These are phyloP conservation scores for Alloscopus bannaensis DNA, from an alignment of 2,888 invertebrate genomes.

Conservation along the genomic window DNA sequence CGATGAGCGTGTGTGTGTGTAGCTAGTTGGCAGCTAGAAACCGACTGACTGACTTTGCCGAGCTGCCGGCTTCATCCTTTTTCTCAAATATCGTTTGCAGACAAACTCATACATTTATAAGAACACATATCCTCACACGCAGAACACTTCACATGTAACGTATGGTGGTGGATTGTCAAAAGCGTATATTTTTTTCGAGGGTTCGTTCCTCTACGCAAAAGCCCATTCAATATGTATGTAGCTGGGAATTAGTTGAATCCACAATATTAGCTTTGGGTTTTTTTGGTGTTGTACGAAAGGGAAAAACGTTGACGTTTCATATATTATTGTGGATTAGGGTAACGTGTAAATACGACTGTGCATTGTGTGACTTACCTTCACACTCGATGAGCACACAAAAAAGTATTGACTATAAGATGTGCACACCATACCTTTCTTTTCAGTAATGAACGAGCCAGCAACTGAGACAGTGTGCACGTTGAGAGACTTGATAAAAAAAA, in stretches of 20 bases:
- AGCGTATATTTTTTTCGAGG: slow-evolving; percentile 44
- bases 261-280: slow-evolving; percentile 20
- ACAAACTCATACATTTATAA: slow-evolving; percentile 10
- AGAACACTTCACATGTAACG: not conserved
- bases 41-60: slow-evolving; percentile 56
- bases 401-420: not conserved
- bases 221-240: not conserved
- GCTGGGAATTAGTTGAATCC: not conserved
- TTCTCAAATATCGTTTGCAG: slow-evolving; percentile 26
- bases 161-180: not conserved
- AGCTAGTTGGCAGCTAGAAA: slow-evolving; percentile 55
- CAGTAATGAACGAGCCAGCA: slow-evolving; percentile 25
- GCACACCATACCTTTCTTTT: slow-evolving; percentile 24
- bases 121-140: slow-evolving; percentile 17
- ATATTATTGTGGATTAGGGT: slow-evolving; percentile 15
- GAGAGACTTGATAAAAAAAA: not conserved
- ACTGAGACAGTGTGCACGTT: not conserved
- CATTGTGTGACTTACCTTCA: slow-evolving; percentile 26
- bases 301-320: slow-evolving; percentile 43
- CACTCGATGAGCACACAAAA: slow-evolving; percentile 11
- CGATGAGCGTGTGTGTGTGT: too few relatives aligned
- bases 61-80: slow-evolving; percentile 52
- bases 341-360: not conserved
- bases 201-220: too few relatives aligned
- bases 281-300: too few relatives aligned